Evolutionary conservation across 2,113 vertebrate genomes (phyloP), one percentile per base, ranked within the genome.

Genomic region (Aegithalos caudatus): DNA sequence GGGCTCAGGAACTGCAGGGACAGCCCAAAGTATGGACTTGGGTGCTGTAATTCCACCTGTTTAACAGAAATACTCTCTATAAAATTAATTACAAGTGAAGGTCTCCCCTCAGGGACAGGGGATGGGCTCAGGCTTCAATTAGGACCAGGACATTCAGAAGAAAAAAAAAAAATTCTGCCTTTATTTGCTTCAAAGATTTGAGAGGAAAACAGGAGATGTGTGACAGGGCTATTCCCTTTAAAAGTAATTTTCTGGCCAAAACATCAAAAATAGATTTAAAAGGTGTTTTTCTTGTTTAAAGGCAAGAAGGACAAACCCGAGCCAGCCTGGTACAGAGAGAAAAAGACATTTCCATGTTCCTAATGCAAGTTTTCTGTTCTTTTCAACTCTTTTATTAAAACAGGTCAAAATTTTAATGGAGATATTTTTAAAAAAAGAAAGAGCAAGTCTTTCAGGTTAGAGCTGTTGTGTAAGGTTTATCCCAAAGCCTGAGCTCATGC

Each of bases 401-500:
- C 2, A 7, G 16, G 61, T 71, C 38, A 62, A 62, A 54, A 12
- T 17, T 53, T 47, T 12, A 35, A 76, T 8, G 11, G 28, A 51
- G 37, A 51, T 29, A 12, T 67, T 48, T 21, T 8, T n/a, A n/a
- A n/a, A n/a, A n/a, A n/a, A n/a, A 53, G 29, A 15, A 57, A 72
- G 51, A 50, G 7, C 10, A 42, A 42, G 7, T 12, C 2, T 81
- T 51, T 28, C 16, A 25, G 1, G 0, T 45, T 8, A 13, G 9
- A 47, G 21, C 18, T 65, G 29, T 27, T 60, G 27, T 5, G 6
- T 2, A 16, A 66, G n/a, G 45, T 5, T 72, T 12, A 31, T 45
- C 44, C 62, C 67, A 31, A 37, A 42, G 33, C 56, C 9, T 17
- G 42, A 5, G 20, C 33, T 7, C 13, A 7, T 2, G 11, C 33